Base-by-base conservation (phyloP, 1,140 invertebrate species). In the Maconellicoccus hirsutus region DNA sequence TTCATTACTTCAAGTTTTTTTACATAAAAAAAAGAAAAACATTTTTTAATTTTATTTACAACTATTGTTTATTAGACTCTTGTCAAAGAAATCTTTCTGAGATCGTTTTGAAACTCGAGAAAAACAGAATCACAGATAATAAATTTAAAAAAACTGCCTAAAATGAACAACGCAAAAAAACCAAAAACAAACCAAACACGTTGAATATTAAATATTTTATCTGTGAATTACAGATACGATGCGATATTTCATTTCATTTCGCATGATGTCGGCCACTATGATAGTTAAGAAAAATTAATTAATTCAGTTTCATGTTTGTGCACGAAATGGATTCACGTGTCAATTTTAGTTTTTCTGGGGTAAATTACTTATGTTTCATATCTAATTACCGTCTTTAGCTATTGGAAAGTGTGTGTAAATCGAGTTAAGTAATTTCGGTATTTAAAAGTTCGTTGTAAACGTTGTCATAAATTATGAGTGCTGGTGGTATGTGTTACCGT, bases 311-410 rank as follows among this genome's bases (percentile, higher is more conserved):
- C 61, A 66, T 26, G 21, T 66, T 66, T 26, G 21, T 26, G 61
- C 61, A 25, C 22, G 61, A 66, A 66, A 66, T 66, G 61, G 61
- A 66, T 66, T 66, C 61, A 66, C 21, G 25, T 66, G 61, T 66
- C 25, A 26, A 66, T 66, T 66, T 52, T 52, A 52, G 42, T 52
- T 8, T 8, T 52, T 52, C 42, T 52, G 42, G 42, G 42, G 42
- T 52, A 52, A 52, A 66, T 66, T 66, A 66, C 16, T 23, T 23
- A 10, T 23, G 21, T 66, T 25, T 66, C 10, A 66, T 66, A 26
- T 66, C 22, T 25, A 66, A 66, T 25, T 25, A 26, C 25, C 61
- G 61, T 66, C 42, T 52, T 16, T 52, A 52, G 42, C 42, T 3
- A 52, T 16, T 4, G 2, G 19, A 4, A 23, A 66, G 61, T 66